Conservation (phyloP, 2,888 invertebrate genomes). For the Calliphora vomitoria region DNA sequence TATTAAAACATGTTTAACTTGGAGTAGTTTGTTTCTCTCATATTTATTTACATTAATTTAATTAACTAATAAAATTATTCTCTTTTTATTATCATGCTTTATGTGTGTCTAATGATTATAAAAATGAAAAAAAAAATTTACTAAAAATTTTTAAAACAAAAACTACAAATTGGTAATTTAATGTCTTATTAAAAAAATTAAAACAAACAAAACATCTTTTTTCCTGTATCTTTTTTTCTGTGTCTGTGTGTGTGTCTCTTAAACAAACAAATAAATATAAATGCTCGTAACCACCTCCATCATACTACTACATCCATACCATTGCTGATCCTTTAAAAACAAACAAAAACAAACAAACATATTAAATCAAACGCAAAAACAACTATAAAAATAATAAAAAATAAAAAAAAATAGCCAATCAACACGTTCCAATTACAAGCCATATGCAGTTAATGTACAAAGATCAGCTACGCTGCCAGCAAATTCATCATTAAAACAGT, state of each 20-base stretch:
- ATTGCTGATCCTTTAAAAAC: constrained; percentile 62
- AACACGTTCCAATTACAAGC: constrained; percentile 85
- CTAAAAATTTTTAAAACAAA: constrained; percentile 36
- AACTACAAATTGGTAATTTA: constrained; percentile 69
- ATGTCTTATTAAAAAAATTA: constrained; percentile 47
- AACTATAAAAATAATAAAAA: neutral
- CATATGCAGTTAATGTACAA: constrained; percentile 87
- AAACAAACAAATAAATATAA: constrained; percentile 46
- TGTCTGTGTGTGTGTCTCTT: constrained; percentile 59
- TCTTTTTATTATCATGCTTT: constrained; percentile 63
- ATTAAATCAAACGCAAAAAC: constrained; percentile 36
- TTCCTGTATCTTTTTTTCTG: constrained; percentile 49
- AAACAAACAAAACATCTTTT: constrained; percentile 50
- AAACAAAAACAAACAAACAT: constrained; percentile 48
- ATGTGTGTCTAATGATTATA: constrained; percentile 48
- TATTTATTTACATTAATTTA: constrained; percentile 2
- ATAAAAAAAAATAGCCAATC: constrained; percentile 82
- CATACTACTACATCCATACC: constrained; percentile 53
- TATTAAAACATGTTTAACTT: neutral
- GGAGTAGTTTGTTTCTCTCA: constrained; percentile 3
- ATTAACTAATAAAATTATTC: constrained; percentile 45
- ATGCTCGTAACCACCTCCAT: constrained; percentile 65
- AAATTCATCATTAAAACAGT: constrained; percentile 89
- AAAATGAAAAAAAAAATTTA: constrained; percentile 17
- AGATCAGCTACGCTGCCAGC: constrained; percentile 95